These are phyloP conservation scores for Toxostoma redivivum DNA, from an alignment of 2,113 vertebrate genomes.

Conservation along the genomic window DNA sequence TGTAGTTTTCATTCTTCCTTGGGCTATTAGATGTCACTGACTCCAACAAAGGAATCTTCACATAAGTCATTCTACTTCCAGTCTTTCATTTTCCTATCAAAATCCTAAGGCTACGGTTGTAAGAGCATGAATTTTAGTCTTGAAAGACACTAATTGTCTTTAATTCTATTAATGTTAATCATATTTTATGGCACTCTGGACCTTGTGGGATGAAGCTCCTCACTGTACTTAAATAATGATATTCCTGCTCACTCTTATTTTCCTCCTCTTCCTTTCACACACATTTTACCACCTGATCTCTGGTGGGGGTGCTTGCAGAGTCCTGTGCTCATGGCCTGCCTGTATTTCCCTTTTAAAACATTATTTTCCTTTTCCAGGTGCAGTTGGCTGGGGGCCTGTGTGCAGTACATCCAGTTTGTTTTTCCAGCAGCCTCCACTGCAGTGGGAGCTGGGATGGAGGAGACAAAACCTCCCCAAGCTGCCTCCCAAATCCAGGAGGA, in stretches of 20 bases:
- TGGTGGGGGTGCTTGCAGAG: background rate
- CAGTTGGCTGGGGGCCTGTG: background rate
- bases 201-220: background rate
- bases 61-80: background rate
- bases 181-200: background rate
- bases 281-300: background rate
- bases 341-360: background rate
- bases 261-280: background rate
- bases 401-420: background rate
- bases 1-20: background rate
- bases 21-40: background rate
- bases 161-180: background rate
- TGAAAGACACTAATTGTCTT: background rate
- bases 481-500: background rate
- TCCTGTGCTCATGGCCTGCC: accelerated
- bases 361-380: constrained; percentile 7
- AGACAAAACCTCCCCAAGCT: background rate
- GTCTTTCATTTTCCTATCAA: background rate
- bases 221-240: background rate
- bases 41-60: background rate
- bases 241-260: background rate
- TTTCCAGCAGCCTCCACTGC: background rate
- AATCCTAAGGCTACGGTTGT: background rate
- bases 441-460: background rate
- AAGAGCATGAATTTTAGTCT: background rate